Evolutionary conservation across 2,797 vertebrate genomes (phyloP).

Genomic region (Acanthiza pusilla): DNA sequence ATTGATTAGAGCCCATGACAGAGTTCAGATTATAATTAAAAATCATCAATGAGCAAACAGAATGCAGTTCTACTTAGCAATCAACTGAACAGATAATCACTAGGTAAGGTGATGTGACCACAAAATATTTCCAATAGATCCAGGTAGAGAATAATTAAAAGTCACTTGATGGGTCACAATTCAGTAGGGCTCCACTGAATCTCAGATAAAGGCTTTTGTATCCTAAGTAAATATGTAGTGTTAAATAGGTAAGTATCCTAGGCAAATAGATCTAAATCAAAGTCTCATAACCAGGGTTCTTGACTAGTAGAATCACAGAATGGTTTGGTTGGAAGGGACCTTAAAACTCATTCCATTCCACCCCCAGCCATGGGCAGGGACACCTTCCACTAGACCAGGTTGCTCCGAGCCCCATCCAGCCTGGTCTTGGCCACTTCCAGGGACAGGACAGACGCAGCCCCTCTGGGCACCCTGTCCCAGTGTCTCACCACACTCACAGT

Average conservation of each 20-base stretch:
- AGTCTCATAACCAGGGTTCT: background rate
- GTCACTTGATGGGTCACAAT: background rate
- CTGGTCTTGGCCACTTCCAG: no score
- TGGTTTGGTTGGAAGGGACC: background rate
- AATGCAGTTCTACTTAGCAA: constrained; percentile 24
- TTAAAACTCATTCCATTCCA: background rate
- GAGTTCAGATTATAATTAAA: constrained; percentile 63
- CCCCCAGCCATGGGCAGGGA: no score
- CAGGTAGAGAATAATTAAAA: constrained; percentile 5
- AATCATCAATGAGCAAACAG: constrained; percentile 29
- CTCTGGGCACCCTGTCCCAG: background rate
- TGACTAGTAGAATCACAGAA: background rate
- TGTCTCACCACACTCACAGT: no score
- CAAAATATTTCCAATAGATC: constrained; percentile 14
- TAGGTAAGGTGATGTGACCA: background rate
- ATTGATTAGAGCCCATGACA: constrained; percentile 58
- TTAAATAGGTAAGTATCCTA: background rate
- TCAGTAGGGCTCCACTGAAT: background rate
- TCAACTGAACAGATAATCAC: constrained; percentile 8
- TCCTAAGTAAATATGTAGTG: background rate
- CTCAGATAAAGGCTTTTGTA: background rate
- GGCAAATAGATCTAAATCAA: background rate
- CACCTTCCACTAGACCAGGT: background rate
- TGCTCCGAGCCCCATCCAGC: rapidly evolving
- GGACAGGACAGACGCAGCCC: no score